Evolutionary conservation across 2,797 vertebrate genomes (phyloP).

Genomic region (Otus scops): DNA sequence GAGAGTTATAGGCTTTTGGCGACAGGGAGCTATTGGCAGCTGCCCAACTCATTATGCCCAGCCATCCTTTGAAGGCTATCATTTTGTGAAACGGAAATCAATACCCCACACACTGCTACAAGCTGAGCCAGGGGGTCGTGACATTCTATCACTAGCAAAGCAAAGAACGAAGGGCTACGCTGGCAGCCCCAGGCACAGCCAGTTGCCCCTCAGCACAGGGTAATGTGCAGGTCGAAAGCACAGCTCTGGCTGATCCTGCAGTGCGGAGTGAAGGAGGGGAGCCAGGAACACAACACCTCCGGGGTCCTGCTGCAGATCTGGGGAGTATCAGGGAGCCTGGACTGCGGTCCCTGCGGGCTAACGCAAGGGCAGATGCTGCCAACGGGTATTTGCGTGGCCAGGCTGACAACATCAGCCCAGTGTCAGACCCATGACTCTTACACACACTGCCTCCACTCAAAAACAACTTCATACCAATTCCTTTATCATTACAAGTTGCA

Average conservation of each 20-base stretch:
- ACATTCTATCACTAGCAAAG: background rate
- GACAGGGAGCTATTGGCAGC: background rate
- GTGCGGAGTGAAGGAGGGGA: background rate
- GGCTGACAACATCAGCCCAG: background rate
- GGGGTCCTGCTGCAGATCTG: background rate
- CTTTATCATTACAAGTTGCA: background rate
- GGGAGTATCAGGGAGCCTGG: background rate
- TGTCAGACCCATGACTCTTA: background rate
- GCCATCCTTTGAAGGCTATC: constrained; percentile 6
- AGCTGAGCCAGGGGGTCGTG: background rate
- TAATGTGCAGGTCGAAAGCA: accelerated
- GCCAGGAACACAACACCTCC: background rate
- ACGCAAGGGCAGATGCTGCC: background rate
- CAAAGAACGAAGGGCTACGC: accelerated
- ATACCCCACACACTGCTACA: background rate
- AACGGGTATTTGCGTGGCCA: background rate
- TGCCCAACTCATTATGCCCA: constrained; percentile 31
- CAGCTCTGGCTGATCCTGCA: background rate
- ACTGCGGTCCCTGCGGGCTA: background rate
- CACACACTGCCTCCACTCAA: background rate
- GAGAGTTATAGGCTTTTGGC: background rate
- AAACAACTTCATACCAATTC: background rate
- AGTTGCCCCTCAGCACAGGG: accelerated
- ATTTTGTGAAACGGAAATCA: background rate
- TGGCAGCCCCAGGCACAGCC: background rate